Evolutionary conservation across 2,797 vertebrate species (phyloP), one percentile per base, ranked within the genome.

Genomic region (Cetoscarus ocellatus): DNA sequence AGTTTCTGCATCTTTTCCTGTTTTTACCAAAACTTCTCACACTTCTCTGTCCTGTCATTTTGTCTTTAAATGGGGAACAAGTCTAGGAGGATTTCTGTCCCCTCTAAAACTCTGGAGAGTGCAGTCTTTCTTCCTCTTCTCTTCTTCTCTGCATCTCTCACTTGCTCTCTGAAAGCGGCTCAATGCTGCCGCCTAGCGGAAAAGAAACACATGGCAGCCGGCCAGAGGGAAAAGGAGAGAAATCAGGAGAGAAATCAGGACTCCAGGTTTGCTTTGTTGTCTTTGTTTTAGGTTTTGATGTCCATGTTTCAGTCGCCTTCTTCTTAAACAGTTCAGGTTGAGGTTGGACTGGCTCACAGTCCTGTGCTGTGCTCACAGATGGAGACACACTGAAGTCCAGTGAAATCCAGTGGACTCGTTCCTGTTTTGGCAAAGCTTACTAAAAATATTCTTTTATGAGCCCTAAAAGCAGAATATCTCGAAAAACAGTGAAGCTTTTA

Each of bases 151-250:
- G 58, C 11, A 1, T 18, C 19, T 57, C 39, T 0, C 19, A 0
- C 45, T 35, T 1, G 0, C 13, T 61, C 18, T 53, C 73, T 43
- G 61, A 48, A 10, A 36, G 44, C 73, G 71, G 90, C 88, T 86
- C 88, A 73, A 91, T 87, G 88, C 80, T 58, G 90, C 89, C 89
- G 89, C 90, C 91, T 91, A 88, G 87, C 53, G 91, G 92, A 67
- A 54, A 0, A 11, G 11, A 60, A 34, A 7, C 63, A 73, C 83
- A 80, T 65, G 71, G 53, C 84, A 63, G 61, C 15, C 18, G 7
- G 49, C 38, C 62, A 58, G 66, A 8, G 15, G 39, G 12, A 47
- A 19, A 52, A 8, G 45, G 53, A 5, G 8, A 18, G 2, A 19
- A 19, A 47, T 14, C 14, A 40, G 0, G 3, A 15, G 44, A 2